Base-by-base conservation (phyloP, 2,888 invertebrate species). In the Sinodicranocentrus sp. region DNA sequence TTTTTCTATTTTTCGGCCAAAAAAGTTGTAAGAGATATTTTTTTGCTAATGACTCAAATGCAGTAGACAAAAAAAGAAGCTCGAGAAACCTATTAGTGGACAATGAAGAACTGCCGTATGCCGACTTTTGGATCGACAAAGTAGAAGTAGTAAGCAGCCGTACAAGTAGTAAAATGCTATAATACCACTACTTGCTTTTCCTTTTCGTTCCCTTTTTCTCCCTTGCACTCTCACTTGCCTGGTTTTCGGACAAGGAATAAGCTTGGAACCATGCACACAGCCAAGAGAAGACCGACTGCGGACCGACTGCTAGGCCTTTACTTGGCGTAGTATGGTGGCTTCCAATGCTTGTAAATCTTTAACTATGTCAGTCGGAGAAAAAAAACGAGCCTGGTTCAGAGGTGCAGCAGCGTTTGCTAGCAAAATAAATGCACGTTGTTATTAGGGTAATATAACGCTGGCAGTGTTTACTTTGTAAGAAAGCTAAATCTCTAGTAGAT, bases 351-450 rank as follows among this genome's bases (percentile, higher is more conserved):
- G n/a, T 17, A 52, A 15, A 15, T 52, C n/a, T 28, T 17, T 67
- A 39, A 44, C 67, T 67, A 67, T 67, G 67, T 67, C 67, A 44
- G 67, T 43, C 39, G 19, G 61, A 3, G 26, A 59, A 39, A 39
- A 39, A 39, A 39, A 39, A 13, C 6, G 48, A 52, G 15, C 52
- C 33, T 10, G 33, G 33, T 10, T 57, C 23, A 23, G 3, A 8
- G 15, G 23, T 57, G 17, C 2, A 23, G 10, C 8, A 13, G 1
- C n/a, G n/a, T n/a, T n/a, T 5, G 52, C n/a, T 17, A 52, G 13
- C 13, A n/a, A 57, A 10, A 57, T 10, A 19, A 57, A 57, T 57
- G 15, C 15, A 23, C 23, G 59, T 8, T n/a, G 1, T 3, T 21
- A 17, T 59, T 15, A 17, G 3, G 52, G 3, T 52, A 52, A 5